A percentile compares a stretch with the other conserved stretches of the same genome.
phyloP scores from a whole-genome alignment of 2,113 vertebrate species.

The Chascanopsetta lugubris region DNA sequence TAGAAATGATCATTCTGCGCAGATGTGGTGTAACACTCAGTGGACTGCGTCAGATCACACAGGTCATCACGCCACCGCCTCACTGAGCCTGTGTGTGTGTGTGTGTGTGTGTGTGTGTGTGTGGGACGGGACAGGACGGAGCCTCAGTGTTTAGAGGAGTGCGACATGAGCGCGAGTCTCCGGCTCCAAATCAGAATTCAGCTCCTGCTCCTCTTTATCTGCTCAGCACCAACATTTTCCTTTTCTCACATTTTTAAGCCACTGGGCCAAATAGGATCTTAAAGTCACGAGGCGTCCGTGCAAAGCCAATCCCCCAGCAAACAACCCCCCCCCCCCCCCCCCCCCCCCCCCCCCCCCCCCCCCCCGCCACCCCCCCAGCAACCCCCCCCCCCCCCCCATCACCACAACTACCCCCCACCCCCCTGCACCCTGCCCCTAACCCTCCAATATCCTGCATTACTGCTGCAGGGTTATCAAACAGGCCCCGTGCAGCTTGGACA shows the following conservation, averaged over 20 bases:
- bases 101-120: neutral
- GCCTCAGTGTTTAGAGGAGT: constrained; percentile 36
- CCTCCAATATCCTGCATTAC: constrained; percentile 37
- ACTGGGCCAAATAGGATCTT: constrained; percentile 73
- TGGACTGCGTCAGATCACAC: neutral
- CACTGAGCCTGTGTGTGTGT: neutral
- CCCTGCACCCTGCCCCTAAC: constrained; percentile 29
- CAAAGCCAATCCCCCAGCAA: constrained; percentile 69
- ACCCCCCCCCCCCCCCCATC: neutral
- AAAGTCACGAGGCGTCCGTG: constrained; percentile 68
- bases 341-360: constrained; percentile 32
- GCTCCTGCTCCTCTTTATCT: constrained; percentile 64
- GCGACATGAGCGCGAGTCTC: constrained; percentile 9
- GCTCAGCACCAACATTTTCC: constrained; percentile 60
- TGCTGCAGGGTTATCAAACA: constrained; percentile 62
- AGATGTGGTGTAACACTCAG: neutral
- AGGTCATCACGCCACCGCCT: no score
- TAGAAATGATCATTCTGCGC: no score
- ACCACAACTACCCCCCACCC: no score
- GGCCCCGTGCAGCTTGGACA: constrained; percentile 44
- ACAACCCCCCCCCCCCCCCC: neutral
- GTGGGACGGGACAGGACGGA: neutral
- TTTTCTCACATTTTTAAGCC: constrained; percentile 71
- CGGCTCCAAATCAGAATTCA: constrained; percentile 59
- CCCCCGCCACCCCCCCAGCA: constrained; percentile 62